Conservation (phyloP, 2,113 vertebrate genomes). For the Aythya baeri region DNA sequence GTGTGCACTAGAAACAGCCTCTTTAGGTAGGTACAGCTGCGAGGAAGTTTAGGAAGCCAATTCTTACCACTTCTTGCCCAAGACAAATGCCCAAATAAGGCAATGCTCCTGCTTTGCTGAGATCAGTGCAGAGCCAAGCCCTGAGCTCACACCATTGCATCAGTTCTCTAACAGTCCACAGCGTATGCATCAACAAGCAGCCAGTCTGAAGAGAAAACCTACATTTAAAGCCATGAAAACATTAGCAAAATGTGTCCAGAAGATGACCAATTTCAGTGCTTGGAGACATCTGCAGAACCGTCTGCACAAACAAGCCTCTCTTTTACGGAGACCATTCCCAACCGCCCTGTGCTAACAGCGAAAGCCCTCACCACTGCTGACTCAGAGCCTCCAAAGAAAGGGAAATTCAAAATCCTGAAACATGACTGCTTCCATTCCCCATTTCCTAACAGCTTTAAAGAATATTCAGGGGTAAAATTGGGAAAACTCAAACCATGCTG, state of each 20-base stretch:
- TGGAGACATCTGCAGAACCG: background rate
- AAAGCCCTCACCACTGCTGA: background rate
- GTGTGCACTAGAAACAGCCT: fast-evolving
- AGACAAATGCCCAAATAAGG: background rate
- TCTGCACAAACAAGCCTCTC: fast-evolving
- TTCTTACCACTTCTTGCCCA: background rate
- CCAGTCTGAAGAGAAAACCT: background rate
- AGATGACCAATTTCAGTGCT: fast-evolving
- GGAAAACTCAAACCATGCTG: background rate
- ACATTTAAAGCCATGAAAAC: background rate
- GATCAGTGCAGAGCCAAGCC: background rate
- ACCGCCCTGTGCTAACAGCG: background rate
- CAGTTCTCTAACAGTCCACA: background rate
- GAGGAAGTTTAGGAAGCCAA: background rate
- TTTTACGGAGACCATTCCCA: background rate
- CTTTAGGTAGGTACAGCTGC: background rate
- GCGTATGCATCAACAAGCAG: fast-evolving
- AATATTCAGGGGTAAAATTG: background rate
- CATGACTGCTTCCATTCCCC: background rate
- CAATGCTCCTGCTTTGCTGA: fast-evolving
- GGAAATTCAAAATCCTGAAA: background rate
- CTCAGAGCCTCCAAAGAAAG: background rate
- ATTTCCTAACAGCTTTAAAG: background rate
- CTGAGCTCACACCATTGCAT: background rate
- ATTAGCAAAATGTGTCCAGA: no score